These are phyloP conservation scores for Eudemis profundana DNA, from an alignment of 2,888 invertebrate species.

Conservation along the genomic window DNA sequence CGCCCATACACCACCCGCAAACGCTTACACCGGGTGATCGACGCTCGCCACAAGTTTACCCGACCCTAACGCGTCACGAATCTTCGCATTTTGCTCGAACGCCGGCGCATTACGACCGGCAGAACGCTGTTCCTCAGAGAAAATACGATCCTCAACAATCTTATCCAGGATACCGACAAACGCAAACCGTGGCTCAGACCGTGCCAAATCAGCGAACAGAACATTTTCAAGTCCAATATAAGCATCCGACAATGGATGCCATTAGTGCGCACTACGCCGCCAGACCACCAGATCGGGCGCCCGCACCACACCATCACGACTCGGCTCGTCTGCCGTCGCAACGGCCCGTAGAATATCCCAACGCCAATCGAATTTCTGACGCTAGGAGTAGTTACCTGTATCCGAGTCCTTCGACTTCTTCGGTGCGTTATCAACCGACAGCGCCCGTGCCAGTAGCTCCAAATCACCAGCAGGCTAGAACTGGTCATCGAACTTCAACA, in stretches of 20 bases:
- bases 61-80: conserved; percentile 67
- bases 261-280: conserved; percentile 66
- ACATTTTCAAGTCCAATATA: conserved; percentile 70
- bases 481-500: conserved; percentile 64
- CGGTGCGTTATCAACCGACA: conserved; percentile 65
- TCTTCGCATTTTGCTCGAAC: conserved; percentile 68
- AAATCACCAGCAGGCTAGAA: conserved; percentile 63
- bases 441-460: conserved; percentile 64
- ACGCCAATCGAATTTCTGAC: conserved; percentile 64
- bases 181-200: conserved; percentile 62
- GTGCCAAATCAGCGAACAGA: conserved; percentile 69
- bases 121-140: conserved; percentile 68
- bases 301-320: conserved; percentile 65
- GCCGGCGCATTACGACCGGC: conserved; percentile 72
- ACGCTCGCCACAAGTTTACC: conserved; percentile 66
- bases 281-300: conserved; percentile 68
- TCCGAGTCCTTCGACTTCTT: conserved; percentile 71
- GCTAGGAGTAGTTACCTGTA: conserved; percentile 69
- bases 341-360: conserved; percentile 61
- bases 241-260: conserved; percentile 66
- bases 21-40: conserved; percentile 60
- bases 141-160: conserved; percentile 80
- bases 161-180: conserved; percentile 76
- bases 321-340: conserved; percentile 64
- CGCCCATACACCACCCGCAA: conserved; percentile 79